These are phyloP conservation scores for Acleris literana DNA, from an alignment of 2,888 invertebrate species.

Conservation along the genomic window DNA sequence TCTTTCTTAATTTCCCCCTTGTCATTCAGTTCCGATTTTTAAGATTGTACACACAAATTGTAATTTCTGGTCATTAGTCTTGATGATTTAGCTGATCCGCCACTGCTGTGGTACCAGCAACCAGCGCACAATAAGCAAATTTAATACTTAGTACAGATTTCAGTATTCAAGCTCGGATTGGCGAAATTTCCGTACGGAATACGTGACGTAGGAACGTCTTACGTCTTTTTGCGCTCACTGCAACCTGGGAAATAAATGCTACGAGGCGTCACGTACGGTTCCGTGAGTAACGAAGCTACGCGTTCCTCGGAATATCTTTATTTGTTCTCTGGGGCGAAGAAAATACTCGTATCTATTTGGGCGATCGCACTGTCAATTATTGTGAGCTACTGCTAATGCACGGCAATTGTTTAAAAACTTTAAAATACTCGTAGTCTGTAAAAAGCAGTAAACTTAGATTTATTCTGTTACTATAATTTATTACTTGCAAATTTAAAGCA, in stretches of 20 bases:
- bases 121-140: background rate
- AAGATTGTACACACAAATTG: no score
- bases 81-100: no score
- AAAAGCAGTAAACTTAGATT: no score
- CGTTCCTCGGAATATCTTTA: conserved; percentile 15
- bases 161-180: background rate
- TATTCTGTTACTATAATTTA: no score
- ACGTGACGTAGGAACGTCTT: background rate
- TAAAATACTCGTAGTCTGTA: no score
- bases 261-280: conserved; percentile 21
- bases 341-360: background rate
- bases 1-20: no score
- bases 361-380: background rate
- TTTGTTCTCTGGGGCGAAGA: conserved; percentile 8
- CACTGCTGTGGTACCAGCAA: no score
- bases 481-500: no score
- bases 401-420: background rate
- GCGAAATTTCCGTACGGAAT: background rate
- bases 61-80: no score
- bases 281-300: conserved; percentile 15
- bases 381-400: background rate
- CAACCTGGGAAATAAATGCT: conserved; percentile 18
- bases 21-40: no score
- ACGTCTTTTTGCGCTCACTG: conserved; percentile 9
- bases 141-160: background rate